Percentiles rank a stretch among this genome's conserved stretches.
Evolutionary conservation across 2,888 invertebrate species (phyloP).

Genomic region (Cataglyphis livida): DNA sequence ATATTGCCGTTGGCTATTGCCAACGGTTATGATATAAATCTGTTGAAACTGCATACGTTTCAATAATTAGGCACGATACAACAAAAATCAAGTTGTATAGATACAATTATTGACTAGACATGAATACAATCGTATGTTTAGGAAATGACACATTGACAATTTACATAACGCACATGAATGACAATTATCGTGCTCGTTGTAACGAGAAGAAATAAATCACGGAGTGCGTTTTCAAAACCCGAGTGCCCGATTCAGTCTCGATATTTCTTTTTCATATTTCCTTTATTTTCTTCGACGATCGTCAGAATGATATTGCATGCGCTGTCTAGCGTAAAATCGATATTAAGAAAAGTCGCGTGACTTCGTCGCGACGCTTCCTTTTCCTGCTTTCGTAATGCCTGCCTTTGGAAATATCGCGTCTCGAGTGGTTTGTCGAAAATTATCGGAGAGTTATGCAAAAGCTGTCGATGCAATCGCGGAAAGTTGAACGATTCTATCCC

Average conservation of each 20-base stretch:
- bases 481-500: background rate
- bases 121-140: slow-evolving; percentile 26
- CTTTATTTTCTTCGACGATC: background rate
- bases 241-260: background rate
- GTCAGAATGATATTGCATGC: slow-evolving; percentile 4
- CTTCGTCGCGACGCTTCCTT: slow-evolving; percentile 26
- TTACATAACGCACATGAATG: slow-evolving; percentile 66
- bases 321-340: slow-evolving; percentile 13
- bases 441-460: slow-evolving; percentile 33
- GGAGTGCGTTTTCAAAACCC: slow-evolving; percentile 28
- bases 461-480: slow-evolving; percentile 9
- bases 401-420: slow-evolving; percentile 21
- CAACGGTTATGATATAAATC: background rate
- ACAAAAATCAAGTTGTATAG: slow-evolving; percentile 52
- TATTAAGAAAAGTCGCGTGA: slow-evolving; percentile 31
- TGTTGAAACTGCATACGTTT: slow-evolving; percentile 4
- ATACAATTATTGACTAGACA: slow-evolving; percentile 11
- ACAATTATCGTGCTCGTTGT: slow-evolving; percentile 55
- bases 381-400: slow-evolving; percentile 49
- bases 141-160: slow-evolving; percentile 59
- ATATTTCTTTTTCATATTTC: slow-evolving; percentile 34
- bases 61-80: slow-evolving; percentile 36
- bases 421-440: slow-evolving; percentile 18
- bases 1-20: background rate
- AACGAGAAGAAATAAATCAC: slow-evolving; percentile 33